Percentiles rank a stretch among this genome's conserved stretches.
These are phyloP conservation scores for Diploptera punctata DNA, from an alignment of 2,888 invertebrate genomes.

Conservation along the genomic window DNA sequence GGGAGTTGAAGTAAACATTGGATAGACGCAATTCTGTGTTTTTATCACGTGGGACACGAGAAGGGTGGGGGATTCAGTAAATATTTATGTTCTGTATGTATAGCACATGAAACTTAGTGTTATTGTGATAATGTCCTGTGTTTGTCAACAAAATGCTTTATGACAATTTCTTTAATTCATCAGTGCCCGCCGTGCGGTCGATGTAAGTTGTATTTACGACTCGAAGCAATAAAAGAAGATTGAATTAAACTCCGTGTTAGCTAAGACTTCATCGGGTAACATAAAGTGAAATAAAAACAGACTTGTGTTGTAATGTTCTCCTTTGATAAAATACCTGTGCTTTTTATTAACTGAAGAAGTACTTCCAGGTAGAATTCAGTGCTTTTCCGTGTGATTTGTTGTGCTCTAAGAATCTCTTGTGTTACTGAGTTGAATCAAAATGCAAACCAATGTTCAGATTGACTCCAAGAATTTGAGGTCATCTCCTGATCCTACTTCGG, in stretches of 20 bases:
- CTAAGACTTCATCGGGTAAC: no score
- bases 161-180: not conserved
- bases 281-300: no score
- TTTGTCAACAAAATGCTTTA: not conserved
- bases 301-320: no score
- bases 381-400: not conserved
- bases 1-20: no score
- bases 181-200: no score
- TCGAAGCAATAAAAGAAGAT: no score
- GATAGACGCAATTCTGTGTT: no score
- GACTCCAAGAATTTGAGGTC: constrained; percentile 71
- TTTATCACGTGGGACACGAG: no score
- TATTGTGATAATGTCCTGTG: not conserved
- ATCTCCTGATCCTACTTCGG: constrained; percentile 61
- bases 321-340: not conserved
- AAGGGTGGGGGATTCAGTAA: not conserved
- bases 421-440: constrained; percentile 49
- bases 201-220: no score
- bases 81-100: not conserved
- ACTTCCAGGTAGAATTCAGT: not conserved
- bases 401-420: no score
- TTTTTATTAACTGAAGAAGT: not conserved
- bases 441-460: constrained; percentile 80
- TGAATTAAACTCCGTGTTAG: no score
- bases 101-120: not conserved